phyloP scores from a whole-genome alignment of 1,140 invertebrate species.

The Ruditapes philippinarum region DNA sequence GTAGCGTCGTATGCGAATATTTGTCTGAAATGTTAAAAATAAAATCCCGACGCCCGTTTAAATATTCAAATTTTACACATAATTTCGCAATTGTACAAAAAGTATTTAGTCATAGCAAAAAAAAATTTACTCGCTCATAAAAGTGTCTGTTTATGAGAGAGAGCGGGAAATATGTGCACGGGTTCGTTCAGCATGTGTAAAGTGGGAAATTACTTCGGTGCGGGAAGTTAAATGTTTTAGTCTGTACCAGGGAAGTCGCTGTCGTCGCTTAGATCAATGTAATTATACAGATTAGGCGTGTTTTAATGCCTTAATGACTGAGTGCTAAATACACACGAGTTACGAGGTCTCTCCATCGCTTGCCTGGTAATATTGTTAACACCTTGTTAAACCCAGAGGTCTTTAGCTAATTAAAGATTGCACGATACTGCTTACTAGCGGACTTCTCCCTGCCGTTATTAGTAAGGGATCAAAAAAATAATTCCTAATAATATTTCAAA shows the following conservation, averaged over 20 bases:
- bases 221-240: background rate
- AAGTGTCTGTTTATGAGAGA: too few species aligned
- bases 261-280: conserved; percentile 25
- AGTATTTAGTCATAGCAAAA: too few species aligned
- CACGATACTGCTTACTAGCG: background rate
- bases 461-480: background rate
- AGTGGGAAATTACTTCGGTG: background rate
- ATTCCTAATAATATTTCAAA: background rate
- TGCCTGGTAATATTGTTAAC: conserved; percentile 11
- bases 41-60: background rate
- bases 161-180: background rate
- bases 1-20: background rate
- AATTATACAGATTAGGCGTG: conserved; percentile 31
- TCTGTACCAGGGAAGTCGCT: background rate
- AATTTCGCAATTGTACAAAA: too few species aligned
- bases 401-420: conserved; percentile 50
- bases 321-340: conserved; percentile 39
- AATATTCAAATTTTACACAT: background rate
- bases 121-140: too few species aligned
- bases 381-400: conserved; percentile 18
- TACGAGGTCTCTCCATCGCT: background rate
- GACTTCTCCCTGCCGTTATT: background rate
- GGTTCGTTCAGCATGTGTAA: background rate
- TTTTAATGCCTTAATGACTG: conserved; percentile 47
- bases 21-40: background rate